Evolutionary conservation across 2,797 vertebrate genomes (phyloP).

Genomic region (Serranus cabrilla): DNA sequence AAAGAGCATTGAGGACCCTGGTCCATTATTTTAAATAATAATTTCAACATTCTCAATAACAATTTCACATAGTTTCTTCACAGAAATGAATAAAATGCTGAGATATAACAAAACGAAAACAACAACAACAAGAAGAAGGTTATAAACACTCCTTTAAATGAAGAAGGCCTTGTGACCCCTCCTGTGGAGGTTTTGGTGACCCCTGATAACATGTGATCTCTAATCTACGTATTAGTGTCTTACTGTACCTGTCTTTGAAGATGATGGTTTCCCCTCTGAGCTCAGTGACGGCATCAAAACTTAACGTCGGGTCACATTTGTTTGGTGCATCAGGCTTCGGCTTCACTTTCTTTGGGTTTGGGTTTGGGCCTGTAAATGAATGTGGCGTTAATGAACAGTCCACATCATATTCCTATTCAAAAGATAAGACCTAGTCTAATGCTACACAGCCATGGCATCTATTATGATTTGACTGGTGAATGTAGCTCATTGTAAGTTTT

Average conservation of each 20-base stretch:
- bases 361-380: conserved; percentile 82
- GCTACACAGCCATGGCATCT: not conserved
- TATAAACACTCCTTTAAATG: too few relatives aligned
- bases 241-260: conserved; percentile 94
- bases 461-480: not conserved
- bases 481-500: not conserved
- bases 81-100: too few relatives aligned
- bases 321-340: conserved; percentile 92
- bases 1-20: too few relatives aligned
- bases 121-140: too few relatives aligned
- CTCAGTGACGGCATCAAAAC: conserved; percentile 93
- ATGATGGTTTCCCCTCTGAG: conserved; percentile 94
- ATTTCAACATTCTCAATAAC: too few relatives aligned
- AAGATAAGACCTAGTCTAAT: not conserved
- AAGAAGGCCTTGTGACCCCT: too few relatives aligned
- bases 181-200: too few relatives aligned
- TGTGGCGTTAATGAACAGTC: conserved; percentile 9
- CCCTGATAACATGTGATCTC: not conserved
- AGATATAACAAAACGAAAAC: too few relatives aligned
- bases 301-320: conserved; percentile 91
- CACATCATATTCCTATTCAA: not conserved
- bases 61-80: too few relatives aligned
- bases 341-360: conserved; percentile 83
- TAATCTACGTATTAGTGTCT: not conserved
- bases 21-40: too few relatives aligned